Conservation (phyloP, 2,888 invertebrate species). For the Clanis bilineata region DNA sequence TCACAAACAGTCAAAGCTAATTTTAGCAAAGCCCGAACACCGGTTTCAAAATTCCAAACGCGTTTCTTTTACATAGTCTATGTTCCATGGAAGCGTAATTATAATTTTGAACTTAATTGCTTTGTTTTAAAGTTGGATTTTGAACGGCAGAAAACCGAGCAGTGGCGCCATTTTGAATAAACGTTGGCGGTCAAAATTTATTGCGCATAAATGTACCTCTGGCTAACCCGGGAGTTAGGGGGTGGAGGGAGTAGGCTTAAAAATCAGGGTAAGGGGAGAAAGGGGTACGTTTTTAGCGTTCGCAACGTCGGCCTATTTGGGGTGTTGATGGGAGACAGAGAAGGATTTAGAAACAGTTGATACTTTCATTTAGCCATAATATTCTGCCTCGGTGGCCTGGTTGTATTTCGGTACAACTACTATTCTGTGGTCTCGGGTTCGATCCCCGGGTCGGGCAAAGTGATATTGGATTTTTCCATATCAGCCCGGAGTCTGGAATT, state of each 20-base stretch:
- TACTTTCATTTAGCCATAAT: neutral
- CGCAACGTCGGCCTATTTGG: conserved; percentile 79
- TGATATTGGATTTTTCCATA: too few species aligned
- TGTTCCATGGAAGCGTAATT: conserved; percentile 35
- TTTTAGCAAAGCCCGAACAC: conserved; percentile 57
- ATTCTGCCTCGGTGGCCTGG: too few species aligned
- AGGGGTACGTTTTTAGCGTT: conserved; percentile 80
- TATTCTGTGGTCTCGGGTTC: too few species aligned
- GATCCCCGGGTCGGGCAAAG: too few species aligned
- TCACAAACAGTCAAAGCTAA: conserved; percentile 47
- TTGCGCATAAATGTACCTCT: conserved; percentile 82
- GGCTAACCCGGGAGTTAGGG: conserved; percentile 80
- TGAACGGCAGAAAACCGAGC: conserved; percentile 29
- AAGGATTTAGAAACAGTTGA: conserved; percentile 34
- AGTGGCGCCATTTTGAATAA: conserved; percentile 66
- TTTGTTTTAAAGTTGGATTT: conserved; percentile 42
- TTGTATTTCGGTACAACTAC: too few species aligned
- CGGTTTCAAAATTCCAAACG: conserved; percentile 64
- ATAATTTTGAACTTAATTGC: conserved; percentile 31
- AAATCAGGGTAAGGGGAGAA: conserved; percentile 74
- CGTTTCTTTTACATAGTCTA: conserved; percentile 71
- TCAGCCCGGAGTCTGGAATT: too few species aligned
- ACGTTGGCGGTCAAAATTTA: conserved; percentile 78
- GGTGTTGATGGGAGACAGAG: conserved; percentile 75
- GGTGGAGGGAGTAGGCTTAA: conserved; percentile 78